These are phyloP conservation scores for Pseudopodoces humilis DNA, from an alignment of 2,113 vertebrate species.

Conservation along the genomic window DNA sequence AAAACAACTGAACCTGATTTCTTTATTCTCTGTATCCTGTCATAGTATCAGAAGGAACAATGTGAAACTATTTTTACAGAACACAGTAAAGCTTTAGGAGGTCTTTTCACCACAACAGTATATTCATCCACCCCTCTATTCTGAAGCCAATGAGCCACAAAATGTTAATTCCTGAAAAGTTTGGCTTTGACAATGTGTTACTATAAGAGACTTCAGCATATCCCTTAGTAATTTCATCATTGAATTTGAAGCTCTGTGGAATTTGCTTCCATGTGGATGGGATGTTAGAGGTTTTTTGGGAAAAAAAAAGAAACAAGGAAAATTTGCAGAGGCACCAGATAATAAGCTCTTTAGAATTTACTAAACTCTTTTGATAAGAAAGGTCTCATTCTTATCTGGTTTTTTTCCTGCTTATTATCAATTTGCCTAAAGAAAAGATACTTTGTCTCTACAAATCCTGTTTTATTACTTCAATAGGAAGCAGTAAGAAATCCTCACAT, in stretches of 20 bases:
- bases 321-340: background rate
- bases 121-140: background rate
- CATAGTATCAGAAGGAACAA: background rate
- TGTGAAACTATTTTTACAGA: background rate
- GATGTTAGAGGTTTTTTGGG: background rate
- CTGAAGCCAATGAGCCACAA: background rate
- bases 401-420: background rate
- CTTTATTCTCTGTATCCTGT: background rate
- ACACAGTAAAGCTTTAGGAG: background rate
- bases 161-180: background rate
- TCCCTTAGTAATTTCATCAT: background rate
- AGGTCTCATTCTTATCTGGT: background rate
- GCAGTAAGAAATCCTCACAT: background rate
- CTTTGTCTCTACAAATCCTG: background rate
- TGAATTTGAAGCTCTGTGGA: background rate
- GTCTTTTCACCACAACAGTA: background rate
- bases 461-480: background rate
- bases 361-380: background rate
- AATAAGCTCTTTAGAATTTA: background rate
- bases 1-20: background rate
- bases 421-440: background rate
- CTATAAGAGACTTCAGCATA: background rate
- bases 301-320: background rate
- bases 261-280: background rate
- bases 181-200: accelerated